phyloP scores from a whole-genome alignment of 1,140 invertebrate genomes.

The Hetaerina americana region DNA sequence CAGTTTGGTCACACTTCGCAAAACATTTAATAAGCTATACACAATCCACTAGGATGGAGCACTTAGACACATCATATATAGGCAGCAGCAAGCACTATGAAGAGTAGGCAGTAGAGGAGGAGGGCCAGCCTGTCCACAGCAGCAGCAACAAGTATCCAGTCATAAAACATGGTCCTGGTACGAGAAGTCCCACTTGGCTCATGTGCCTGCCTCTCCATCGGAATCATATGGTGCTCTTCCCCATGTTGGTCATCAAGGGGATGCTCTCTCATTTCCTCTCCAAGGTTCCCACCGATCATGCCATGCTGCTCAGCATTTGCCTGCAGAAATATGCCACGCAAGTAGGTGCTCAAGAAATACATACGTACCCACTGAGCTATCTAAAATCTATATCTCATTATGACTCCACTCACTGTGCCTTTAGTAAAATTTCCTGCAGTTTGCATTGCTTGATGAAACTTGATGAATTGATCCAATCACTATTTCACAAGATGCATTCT shows the following conservation, averaged over 20 bases:
- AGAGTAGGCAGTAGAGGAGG: constrained; percentile 37
- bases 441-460: no score
- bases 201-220: not conserved
- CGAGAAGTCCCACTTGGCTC: constrained; percentile 10
- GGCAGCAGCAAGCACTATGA: constrained; percentile 34
- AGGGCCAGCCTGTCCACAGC: constrained; percentile 46
- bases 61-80: constrained; percentile 22
- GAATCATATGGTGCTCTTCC: constrained; percentile 28
- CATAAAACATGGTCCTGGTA: constrained; percentile 32
- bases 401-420: no score
- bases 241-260: constrained; percentile 23
- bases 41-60: not conserved
- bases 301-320: constrained; percentile 2
- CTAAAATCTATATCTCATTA: no score
- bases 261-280: constrained; percentile 32
- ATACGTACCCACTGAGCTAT: no score
- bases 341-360: no score
- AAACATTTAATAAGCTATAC: no score
- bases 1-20: no score
- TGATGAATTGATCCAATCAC: no score
- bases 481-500: no score
- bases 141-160: constrained; percentile 46
- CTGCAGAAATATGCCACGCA: no score
- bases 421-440: no score
- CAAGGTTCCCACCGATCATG: not conserved